Percentiles rank a stretch among this genome's conserved stretches.
phyloP scores from a whole-genome alignment of 2,888 invertebrate genomes.

The Icerya purchasi region DNA sequence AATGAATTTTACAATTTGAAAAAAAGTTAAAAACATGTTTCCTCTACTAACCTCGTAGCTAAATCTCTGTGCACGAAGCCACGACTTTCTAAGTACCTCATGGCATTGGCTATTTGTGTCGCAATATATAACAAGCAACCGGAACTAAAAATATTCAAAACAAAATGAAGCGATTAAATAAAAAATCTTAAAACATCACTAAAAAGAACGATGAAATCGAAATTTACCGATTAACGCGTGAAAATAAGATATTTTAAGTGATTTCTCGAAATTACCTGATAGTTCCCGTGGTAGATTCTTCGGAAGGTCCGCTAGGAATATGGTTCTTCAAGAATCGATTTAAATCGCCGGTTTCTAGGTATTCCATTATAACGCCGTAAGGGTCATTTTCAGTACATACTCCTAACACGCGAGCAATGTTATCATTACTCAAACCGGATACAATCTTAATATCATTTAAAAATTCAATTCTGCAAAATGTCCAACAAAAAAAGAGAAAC shows the following conservation, averaged over 20 bases:
- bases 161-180: not conserved
- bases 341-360: slow-evolving; percentile 37
- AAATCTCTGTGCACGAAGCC: slow-evolving; percentile 80
- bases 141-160: slow-evolving; percentile 30
- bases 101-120: slow-evolving; percentile 68
- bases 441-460: slow-evolving; percentile 68
- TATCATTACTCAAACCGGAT: slow-evolving; percentile 45
- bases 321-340: slow-evolving; percentile 31
- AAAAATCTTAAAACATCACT: not conserved
- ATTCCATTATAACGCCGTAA: slow-evolving; percentile 35
- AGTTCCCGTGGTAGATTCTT: slow-evolving; percentile 21
- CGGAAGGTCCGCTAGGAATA: slow-evolving; percentile 25
- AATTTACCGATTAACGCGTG: too few species aligned
- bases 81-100: slow-evolving; percentile 68
- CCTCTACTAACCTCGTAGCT: slow-evolving; percentile 41
- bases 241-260: too few species aligned
- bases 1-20: not conserved
- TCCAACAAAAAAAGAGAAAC: not conserved
- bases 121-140: slow-evolving; percentile 59
- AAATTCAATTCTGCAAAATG: slow-evolving; percentile 47
- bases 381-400: slow-evolving; percentile 33
- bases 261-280: slow-evolving; percentile 22
- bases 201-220: not conserved
- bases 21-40: not conserved
- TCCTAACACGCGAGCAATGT: slow-evolving; percentile 33